Base-by-base conservation (phyloP, 2,113 vertebrate species). In the Upupa epops region DNA sequence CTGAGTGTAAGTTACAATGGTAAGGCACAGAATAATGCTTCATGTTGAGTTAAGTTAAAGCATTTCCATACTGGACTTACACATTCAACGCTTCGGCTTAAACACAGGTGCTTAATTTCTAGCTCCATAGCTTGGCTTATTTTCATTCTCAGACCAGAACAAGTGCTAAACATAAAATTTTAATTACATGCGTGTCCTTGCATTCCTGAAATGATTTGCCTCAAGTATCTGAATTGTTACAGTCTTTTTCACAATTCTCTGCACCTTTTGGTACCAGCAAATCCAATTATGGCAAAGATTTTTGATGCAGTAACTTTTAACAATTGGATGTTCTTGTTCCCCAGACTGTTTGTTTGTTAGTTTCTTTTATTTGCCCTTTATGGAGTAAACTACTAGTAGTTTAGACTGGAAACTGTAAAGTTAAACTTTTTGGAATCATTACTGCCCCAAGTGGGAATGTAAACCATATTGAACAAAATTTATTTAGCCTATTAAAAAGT, bases 401-500 rank as follows among this genome's bases (percentile, higher is more conserved):
- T 97, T 96, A 89, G 94, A 85, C 83, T 97, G 92, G 96, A 97
- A 97, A 97, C 88, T 91, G 75, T 96, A 96, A 97, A 97, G 87
- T 95, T 97, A 95, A 96, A 96, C 88, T 97, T 97, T 94, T 97
- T 97, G 94, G 94, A 96, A 95, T 97, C 56, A 31, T 98, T 97
- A 98, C 97, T 97, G 95, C 96, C 90, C 97, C 96, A 96, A 98
- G 97, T 95, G 96, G 96, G 92, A 96, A 96, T 97, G 96, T 98
- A 98, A 98, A 98, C 91, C 92, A 96, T 97, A 97, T 96, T 97
- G 97, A 97, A 97, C 96, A 96, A 95, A 97, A 97, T 98, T 97
- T 98, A 97, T 96, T 97, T 97, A 97, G 94, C 95, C 95, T 94
- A 87, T 97, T 98, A 97, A 98, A 97, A 97, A 97, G 96, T 97